Evolutionary conservation across 2,888 invertebrate species (phyloP).

Genomic region (Dasysyrphus tricinctus): DNA sequence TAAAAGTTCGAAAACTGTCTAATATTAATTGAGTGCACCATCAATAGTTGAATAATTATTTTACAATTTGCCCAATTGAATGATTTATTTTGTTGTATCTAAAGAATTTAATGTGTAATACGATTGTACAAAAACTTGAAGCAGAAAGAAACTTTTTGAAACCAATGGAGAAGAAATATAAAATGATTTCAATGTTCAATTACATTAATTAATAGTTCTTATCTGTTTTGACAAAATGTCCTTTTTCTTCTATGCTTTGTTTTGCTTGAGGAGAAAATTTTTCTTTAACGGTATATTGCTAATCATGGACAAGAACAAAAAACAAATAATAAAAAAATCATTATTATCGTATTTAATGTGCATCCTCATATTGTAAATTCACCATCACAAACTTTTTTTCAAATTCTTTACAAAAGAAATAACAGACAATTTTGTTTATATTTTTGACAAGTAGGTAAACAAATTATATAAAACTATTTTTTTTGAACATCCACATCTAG

Average conservation of each 20-base stretch:
- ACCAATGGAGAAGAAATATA: neutral
- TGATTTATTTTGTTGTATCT: no score
- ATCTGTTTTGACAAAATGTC: neutral
- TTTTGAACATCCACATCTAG: slow-evolving; percentile 72
- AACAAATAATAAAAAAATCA: slow-evolving; percentile 52
- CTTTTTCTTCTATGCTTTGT: neutral
- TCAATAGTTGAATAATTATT: neutral
- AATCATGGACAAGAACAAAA: slow-evolving; percentile 56
- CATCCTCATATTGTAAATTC: slow-evolving; percentile 41
- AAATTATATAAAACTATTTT: slow-evolving; percentile 58
- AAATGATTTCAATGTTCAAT: neutral
- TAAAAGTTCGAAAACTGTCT: neutral
- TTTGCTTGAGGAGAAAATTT: neutral
- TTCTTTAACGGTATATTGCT: neutral
- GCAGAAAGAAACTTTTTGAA: neutral
- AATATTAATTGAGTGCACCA: neutral
- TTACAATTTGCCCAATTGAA: no score
- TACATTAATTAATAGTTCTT: neutral
- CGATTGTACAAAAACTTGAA: neutral
- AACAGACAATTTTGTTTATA: slow-evolving; percentile 57
- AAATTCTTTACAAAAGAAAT: slow-evolving; percentile 73
- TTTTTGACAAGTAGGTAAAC: slow-evolving; percentile 57
- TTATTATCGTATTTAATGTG: slow-evolving; percentile 42
- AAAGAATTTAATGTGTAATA: neutral
- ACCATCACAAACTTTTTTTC: slow-evolving; percentile 22